Percentiles rank a stretch among this genome's conserved stretches.
These are phyloP conservation scores for Nannoperca australis DNA, from an alignment of 2,797 vertebrate genomes.

Conservation along the genomic window DNA sequence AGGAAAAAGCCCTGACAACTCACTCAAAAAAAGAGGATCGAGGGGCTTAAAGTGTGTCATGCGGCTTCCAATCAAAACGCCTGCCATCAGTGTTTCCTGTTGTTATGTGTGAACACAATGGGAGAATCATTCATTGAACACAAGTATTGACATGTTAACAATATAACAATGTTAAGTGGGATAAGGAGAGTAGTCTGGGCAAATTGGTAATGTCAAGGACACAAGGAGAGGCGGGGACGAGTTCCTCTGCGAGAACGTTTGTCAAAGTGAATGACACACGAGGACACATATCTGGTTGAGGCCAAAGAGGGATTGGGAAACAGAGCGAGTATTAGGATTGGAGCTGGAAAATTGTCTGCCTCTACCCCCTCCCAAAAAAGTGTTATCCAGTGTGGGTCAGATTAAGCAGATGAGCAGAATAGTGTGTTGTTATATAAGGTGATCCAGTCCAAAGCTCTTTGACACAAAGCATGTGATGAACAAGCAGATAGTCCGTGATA, in stretches of 20 bases:
- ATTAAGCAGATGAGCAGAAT: constrained; percentile 75
- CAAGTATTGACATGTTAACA: constrained; percentile 79
- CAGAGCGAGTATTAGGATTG: constrained; percentile 32
- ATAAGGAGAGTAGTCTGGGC: constrained; percentile 64
- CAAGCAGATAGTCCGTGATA: constrained; percentile 60
- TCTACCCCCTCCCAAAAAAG: constrained; percentile 10
- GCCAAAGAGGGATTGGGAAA: constrained; percentile 47
- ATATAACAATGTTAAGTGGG: constrained; percentile 78
- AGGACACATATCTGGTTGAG: constrained; percentile 41
- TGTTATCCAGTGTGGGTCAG: constrained; percentile 57
- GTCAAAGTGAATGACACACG: constrained; percentile 40
- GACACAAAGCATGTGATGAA: constrained; percentile 72
- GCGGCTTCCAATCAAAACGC: constrained; percentile 70
- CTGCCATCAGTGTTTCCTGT: constrained; percentile 76
- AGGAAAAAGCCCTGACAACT: constrained; percentile 65
- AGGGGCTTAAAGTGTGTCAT: constrained; percentile 75
- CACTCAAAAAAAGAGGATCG: constrained; percentile 60
- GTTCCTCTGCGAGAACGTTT: constrained; percentile 40
- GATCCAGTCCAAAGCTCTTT: constrained; percentile 69
- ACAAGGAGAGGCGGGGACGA: constrained; percentile 27
- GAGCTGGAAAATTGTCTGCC: constrained; percentile 45
- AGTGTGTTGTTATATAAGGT: constrained; percentile 76
- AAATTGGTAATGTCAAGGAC: constrained; percentile 61
- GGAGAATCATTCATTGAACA: constrained; percentile 74
- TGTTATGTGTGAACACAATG: constrained; percentile 77